phyloP scores from a whole-genome alignment of 2,888 invertebrate species.

The Hydraecia micacea region DNA sequence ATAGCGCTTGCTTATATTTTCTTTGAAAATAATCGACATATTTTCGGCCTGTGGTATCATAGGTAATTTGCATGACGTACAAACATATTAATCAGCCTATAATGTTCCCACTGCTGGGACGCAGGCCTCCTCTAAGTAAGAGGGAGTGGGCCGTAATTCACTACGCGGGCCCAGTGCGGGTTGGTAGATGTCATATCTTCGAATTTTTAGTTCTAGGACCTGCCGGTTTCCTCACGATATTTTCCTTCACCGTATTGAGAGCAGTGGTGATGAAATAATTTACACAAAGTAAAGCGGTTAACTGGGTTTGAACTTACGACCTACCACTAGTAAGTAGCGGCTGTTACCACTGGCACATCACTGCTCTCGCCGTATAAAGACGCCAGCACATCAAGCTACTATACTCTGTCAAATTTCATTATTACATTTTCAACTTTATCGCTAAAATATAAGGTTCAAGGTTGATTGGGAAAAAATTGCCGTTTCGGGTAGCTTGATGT shows the following conservation, averaged over 20 bases:
- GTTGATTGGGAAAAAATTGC: too few species aligned
- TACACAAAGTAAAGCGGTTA: background rate
- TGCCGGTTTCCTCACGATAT: background rate
- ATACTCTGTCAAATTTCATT: too few species aligned
- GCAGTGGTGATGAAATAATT: background rate
- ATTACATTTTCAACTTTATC: too few species aligned
- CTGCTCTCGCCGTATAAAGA: background rate
- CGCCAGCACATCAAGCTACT: too few species aligned
- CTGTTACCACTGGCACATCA: too few species aligned
- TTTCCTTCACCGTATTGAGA: background rate
- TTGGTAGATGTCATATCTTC: background rate
- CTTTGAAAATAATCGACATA: background rate
- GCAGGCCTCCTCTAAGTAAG: background rate
- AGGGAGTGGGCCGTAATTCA: background rate
- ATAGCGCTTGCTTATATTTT: background rate
- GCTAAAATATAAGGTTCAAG: too few species aligned
- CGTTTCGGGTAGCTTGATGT: too few species aligned
- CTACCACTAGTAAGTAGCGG: background rate
- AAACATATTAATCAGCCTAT: background rate
- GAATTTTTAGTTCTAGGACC: background rate
- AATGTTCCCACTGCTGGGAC: background rate
- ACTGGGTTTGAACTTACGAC: background rate
- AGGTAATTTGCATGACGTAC: background rate
- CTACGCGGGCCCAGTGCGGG: background rate
- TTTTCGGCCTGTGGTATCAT: background rate